Conservation (phyloP, 2,797 vertebrate species). For the Coranthus polyacanthus region DNA sequence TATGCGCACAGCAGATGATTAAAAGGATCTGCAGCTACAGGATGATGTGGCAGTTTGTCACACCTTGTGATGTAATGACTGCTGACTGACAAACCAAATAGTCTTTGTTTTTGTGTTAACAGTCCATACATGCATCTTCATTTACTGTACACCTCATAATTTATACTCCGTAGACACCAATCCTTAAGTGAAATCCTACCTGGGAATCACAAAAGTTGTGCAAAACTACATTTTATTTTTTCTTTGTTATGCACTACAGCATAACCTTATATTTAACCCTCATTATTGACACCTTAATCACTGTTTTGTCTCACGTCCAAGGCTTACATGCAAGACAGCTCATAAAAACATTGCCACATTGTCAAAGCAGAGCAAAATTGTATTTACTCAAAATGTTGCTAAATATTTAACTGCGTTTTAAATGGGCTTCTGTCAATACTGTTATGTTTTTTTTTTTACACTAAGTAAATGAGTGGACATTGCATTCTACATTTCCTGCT, state of each 20-base stretch:
- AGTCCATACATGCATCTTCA: conserved; percentile 8
- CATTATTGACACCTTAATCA: conserved; percentile 18
- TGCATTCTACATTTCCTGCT: background rate
- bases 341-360: conserved; percentile 18
- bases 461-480: conserved; percentile 14
- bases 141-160: conserved; percentile 2
- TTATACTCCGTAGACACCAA: background rate
- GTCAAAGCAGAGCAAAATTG: conserved; percentile 20
- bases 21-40: conserved; percentile 41
- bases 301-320: conserved; percentile 25
- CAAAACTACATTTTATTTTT: conserved; percentile 29
- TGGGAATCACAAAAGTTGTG: conserved; percentile 25
- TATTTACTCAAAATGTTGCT: conserved; percentile 12
- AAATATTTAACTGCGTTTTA: conserved; percentile 24
- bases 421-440: conserved; percentile 28
- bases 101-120: conserved; percentile 40
- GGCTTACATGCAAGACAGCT: conserved; percentile 32
- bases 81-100: conserved; percentile 63
- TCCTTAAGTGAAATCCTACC: conserved; percentile 17
- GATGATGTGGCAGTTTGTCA: conserved; percentile 42
- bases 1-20: conserved; percentile 38
- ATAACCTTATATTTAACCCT: conserved; percentile 28
- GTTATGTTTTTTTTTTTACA: conserved; percentile 12
- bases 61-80: conserved; percentile 50
- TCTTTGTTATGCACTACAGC: conserved; percentile 17